These are phyloP conservation scores for Coregonus suidteri DNA, from an alignment of 2,797 vertebrate species.

Conservation along the genomic window DNA sequence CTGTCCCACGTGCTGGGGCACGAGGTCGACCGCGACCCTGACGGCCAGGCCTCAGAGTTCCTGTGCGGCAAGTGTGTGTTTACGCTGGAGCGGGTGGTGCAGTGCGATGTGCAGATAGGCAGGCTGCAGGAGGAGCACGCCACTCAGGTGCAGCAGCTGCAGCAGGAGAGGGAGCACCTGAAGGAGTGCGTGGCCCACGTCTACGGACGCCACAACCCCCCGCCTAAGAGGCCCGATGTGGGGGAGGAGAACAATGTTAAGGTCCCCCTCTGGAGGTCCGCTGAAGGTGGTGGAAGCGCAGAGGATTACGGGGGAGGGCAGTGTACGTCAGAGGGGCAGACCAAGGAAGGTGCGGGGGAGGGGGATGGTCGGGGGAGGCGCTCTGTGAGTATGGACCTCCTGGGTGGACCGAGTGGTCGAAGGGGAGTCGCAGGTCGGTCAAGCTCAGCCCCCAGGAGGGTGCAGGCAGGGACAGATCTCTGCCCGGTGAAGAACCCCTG, in stretches of 20 bases:
- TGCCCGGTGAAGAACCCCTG: conserved; percentile 39
- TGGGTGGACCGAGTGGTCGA: conserved; percentile 41
- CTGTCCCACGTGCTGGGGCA: conserved; percentile 74
- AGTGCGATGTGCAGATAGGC: conserved; percentile 67
- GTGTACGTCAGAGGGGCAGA: conserved; percentile 36
- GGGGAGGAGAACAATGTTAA: conserved; percentile 28
- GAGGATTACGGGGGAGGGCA: conserved; percentile 36
- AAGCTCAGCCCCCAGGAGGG: conserved; percentile 32
- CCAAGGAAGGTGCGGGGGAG: conserved; percentile 31
- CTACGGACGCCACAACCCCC: conserved; percentile 72
- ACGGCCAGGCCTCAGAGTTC: conserved; percentile 65
- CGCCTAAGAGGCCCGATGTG: conserved; percentile 4
- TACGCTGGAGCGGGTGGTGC: conserved; percentile 74
- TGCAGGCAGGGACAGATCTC: conserved; percentile 25
- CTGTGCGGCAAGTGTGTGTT: conserved; percentile 80
- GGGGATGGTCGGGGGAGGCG: conserved; percentile 54
- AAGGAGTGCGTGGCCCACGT: conserved; percentile 70
- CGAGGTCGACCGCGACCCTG: conserved; percentile 72
- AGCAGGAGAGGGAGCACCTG: conserved; percentile 70
- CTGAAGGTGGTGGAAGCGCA: conserved; percentile 31
- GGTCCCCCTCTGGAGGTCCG: conserved; percentile 24
- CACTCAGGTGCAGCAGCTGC: conserved; percentile 64
- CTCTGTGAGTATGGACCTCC: conserved; percentile 67
- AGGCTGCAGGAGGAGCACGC: conserved; percentile 67
- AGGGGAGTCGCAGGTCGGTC: conserved; percentile 28